Evolutionary conservation across 2,797 vertebrate genomes (phyloP).

Genomic region (Argya squamiceps): DNA sequence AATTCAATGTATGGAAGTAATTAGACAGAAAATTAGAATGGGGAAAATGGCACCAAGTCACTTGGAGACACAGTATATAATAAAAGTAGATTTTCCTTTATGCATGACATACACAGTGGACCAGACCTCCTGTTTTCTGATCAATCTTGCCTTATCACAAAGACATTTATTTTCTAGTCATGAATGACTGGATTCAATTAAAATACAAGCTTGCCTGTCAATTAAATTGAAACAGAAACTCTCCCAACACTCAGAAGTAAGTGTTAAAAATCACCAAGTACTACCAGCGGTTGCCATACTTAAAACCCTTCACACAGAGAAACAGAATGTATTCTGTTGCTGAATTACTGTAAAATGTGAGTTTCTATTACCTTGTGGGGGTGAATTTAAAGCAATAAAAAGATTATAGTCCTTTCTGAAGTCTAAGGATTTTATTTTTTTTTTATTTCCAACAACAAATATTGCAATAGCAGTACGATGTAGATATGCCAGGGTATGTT

Average conservation of each 20-base stretch:
- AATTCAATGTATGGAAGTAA: background rate
- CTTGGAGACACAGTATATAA: background rate
- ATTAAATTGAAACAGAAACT: background rate
- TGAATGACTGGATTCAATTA: slow-evolving; percentile 17
- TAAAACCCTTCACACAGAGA: background rate
- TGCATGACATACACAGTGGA: background rate
- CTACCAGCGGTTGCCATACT: background rate
- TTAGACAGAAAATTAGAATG: background rate
- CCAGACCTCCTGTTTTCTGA: background rate
- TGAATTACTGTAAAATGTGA: background rate
- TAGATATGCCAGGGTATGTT: background rate
- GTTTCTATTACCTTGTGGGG: background rate
- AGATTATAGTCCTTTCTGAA: background rate
- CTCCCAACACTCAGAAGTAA: background rate
- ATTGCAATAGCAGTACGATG: background rate
- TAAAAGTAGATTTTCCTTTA: background rate
- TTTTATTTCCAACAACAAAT: background rate
- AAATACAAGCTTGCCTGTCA: background rate
- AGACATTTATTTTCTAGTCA: background rate
- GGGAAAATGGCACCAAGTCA: background rate
- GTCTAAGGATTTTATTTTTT: background rate
- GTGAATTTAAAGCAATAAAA: background rate
- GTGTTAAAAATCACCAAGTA: background rate
- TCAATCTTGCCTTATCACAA: background rate
- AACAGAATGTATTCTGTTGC: background rate